Base-by-base conservation (phyloP, 2,888 invertebrate species). In the Chironomus tentans region DNA sequence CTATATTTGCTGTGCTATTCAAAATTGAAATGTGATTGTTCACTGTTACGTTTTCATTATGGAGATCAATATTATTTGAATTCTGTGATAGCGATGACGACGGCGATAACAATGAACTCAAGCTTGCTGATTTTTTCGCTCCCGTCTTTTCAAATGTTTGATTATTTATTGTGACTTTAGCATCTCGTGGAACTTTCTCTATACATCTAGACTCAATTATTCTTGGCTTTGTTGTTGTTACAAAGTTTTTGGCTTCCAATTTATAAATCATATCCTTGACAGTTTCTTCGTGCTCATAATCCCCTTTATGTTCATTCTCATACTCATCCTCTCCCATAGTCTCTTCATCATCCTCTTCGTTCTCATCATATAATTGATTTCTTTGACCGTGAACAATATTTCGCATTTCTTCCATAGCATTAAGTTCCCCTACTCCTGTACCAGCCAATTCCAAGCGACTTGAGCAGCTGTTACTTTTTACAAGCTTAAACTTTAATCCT, bases 381-480 rank as follows among this genome's bases (percentile, higher is more conserved):
- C 77, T 80, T 81, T 80, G 79, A 79, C 78, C 77, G 79, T 79
- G 77, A 78, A 77, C 70, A 76, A 7, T 75, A 13, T 72, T 77
- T 77, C 61, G n/a, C 65, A 74, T 68, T 68, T 74, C 74, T 47
- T 70, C 50, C 18, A 22, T 13, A 50, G 18, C 61, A 46, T 28
- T 73, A 15, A 18, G n/a, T n/a, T 73, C 28, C 24, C 68, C 65
- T 2, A 48, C 18, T 78, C 89, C 88, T 0, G 91, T 88, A 4
- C 93, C 93, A 0, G 92, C 90, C 75, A 94, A 83, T 81, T 94
- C 93, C 72, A 94, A 84, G 46, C 94, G 87, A 81, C 93, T 93
- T 81, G 92, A 93, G 82, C 93, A 94, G 79, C 93, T 93, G 81
- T 94, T 94, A 46, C 93, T 94, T 84, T 94, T 94, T 1, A 94